These are phyloP conservation scores for Crocidura indochinensis DNA, from an alignment of 2,797 vertebrate species.

Conservation along the genomic window DNA sequence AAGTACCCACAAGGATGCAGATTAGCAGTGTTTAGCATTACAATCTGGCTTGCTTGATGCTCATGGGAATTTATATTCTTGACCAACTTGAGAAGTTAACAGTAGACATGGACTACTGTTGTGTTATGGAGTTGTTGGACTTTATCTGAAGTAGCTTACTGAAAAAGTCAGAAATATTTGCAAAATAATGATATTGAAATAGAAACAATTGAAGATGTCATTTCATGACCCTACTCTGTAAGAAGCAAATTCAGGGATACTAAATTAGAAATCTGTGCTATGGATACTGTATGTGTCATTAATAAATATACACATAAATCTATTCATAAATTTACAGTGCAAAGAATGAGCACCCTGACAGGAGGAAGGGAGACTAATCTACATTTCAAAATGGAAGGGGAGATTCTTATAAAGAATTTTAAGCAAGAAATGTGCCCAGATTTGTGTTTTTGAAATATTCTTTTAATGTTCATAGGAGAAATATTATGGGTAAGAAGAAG, in stretches of 20 bases:
- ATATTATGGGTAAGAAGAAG: not conserved
- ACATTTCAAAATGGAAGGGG: not conserved
- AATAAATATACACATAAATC: not conserved
- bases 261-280: not conserved
- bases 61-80: constrained; percentile 46
- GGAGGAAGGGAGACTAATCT: not conserved
- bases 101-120: not conserved
- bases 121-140: not conserved
- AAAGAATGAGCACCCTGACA: not conserved
- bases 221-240: not conserved
- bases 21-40: constrained; percentile 60
- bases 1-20: constrained; percentile 22
- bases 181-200: not conserved
- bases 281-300: not conserved
- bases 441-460: constrained; percentile 7
- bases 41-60: constrained; percentile 50
- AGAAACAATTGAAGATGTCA: constrained; percentile 35
- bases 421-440: not conserved
- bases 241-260: not conserved
- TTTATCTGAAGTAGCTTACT: not conserved
- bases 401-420: not conserved
- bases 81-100: not conserved
- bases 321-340: too few relatives aligned
- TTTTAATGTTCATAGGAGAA: not conserved
- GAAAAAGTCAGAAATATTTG: constrained; percentile 22